Evolutionary conservation across 2,113 vertebrate genomes (phyloP).

Genomic region (Sceloporus tristichus): DNA sequence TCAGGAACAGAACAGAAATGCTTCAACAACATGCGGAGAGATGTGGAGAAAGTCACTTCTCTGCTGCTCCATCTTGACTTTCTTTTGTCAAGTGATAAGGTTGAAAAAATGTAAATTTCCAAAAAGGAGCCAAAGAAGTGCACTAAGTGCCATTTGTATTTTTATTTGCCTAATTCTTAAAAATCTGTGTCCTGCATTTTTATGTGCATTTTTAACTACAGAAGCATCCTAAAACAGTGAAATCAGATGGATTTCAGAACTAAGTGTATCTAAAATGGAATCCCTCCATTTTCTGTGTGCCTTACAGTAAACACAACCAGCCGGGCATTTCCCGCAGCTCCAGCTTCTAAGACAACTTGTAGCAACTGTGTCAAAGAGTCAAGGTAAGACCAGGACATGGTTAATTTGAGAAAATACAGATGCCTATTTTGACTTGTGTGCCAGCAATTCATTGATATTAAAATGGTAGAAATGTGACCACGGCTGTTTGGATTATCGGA

Average conservation of each 20-base stretch:
- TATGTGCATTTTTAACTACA: not conserved
- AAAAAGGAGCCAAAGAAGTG: not conserved
- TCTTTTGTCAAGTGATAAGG: no score
- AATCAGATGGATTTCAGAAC: no score
- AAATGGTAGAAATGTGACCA: no score
- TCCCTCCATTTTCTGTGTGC: not conserved
- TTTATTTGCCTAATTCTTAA: not conserved
- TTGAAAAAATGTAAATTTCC: no score
- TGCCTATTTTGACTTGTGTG: not conserved
- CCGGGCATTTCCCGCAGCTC: not conserved
- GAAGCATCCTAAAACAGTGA: not conserved
- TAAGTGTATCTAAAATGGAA: not conserved
- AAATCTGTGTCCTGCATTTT: not conserved
- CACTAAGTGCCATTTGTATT: not conserved
- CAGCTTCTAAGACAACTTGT: conserved; percentile 10
- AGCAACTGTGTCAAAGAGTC: not conserved
- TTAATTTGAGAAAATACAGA: not conserved
- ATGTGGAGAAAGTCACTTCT: no score
- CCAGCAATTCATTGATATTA: not conserved
- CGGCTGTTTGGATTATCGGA: no score
- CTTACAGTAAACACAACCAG: not conserved
- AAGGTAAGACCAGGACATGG: not conserved
- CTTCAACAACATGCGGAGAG: no score
- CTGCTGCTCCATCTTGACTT: no score
- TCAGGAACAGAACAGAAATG: no score